phyloP scores from a whole-genome alignment of 2,113 vertebrate genomes.

The Vicugna pacos region DNA sequence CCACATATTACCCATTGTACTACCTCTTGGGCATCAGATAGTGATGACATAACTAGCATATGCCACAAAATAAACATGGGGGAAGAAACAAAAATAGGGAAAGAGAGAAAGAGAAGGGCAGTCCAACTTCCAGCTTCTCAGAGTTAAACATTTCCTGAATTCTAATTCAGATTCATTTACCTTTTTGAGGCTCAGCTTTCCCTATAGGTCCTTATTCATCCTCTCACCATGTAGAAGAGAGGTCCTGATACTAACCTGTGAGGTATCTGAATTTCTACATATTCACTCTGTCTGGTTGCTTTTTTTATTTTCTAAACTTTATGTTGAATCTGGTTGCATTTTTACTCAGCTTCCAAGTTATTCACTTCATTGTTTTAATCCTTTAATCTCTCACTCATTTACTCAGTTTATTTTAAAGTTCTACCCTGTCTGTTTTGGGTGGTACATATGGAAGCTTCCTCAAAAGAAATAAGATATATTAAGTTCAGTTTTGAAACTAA shows the following conservation, averaged over 20 bases:
- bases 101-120: not conserved
- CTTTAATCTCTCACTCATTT: not conserved
- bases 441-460: not conserved
- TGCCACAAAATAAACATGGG: not conserved
- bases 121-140: not conserved
- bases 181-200: not conserved
- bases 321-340: not conserved
- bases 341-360: not conserved
- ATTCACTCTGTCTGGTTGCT: not conserved
- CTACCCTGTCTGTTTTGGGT: not conserved
- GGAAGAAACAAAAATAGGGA: not conserved
- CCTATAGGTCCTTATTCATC: not conserved
- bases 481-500: slow-evolving; percentile 37
- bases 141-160: slow-evolving; percentile 2
- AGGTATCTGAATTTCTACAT: not conserved
- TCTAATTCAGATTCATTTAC: not conserved
- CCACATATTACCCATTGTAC: not conserved
- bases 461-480: not conserved
- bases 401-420: not conserved
- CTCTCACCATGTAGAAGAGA: not conserved
- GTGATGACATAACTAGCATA: not conserved
- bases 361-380: not conserved
- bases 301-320: not conserved
- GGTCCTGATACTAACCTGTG: not conserved
- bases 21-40: no score